Evolutionary conservation across 2,797 vertebrate genomes (phyloP), one percentile per base, ranked within the genome.

Genomic region (Rhabdomys pumilio): DNA sequence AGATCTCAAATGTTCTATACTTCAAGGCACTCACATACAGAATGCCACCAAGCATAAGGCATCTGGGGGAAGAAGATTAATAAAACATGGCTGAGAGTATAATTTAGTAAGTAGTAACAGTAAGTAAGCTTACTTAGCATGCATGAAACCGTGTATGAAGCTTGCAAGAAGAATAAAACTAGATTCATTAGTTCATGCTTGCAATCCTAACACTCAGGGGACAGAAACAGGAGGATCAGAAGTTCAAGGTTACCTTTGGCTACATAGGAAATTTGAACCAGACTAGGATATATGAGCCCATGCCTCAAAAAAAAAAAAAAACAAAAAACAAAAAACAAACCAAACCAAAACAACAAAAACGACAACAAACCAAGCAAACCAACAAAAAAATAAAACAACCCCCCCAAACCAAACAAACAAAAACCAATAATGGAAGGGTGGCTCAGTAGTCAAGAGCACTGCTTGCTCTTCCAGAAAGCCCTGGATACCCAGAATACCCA

Each of bases 21-120:
- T 29, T 85, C 31, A 89, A 95, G 76, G 38, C 7, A 80, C 29
- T 95, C 83, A 82, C 11, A 75, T 67, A 85, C 2, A 89, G 90
- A 95, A 77, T 61, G 61, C 50, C 41, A 72, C 75, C 15, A 44
- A 93, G 76, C 59, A 72, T 15, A 86, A 72, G 38, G 80, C 76
- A 88, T 92, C 92, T 80, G 0, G 19, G 72, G 59, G 44, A 73
- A 81, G 77, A 92, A 91, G 38, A 87, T 6, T 69, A 65, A 57
- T 29, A 72, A 86, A 89, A 91, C 61, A 91, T 65, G 12, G 19
- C 20, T 53, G 63, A 69, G 47, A 44, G 38, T 86, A 22, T 38
- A 86, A 63, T n/a, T 67, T 20, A n/a, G 31, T 47, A 50, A 29
- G 19, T 50, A n/a, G 24, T n/a, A n/a, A 3, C 15, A 69, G 34